phyloP scores from a whole-genome alignment of 2,113 vertebrate genomes.

The Capreolus pygargus region DNA sequence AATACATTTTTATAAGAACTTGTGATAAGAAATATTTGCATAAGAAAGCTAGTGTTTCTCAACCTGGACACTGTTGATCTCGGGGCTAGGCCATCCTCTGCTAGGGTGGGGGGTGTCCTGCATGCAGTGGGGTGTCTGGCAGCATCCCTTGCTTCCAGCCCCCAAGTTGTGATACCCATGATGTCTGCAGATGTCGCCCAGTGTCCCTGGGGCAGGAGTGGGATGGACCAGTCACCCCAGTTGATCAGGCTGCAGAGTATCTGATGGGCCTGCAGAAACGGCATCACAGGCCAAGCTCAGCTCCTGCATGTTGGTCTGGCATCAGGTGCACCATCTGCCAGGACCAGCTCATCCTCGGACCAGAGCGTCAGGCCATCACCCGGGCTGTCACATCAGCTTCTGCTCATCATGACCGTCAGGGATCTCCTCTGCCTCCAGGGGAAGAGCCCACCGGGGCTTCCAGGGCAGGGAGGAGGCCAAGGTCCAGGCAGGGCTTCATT shows the following conservation, averaged over 20 bases:
- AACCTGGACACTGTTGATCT: rapidly evolving
- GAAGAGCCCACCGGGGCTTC: rapidly evolving
- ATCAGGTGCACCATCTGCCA: rapidly evolving
- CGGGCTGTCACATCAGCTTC: rapidly evolving
- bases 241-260: background rate
- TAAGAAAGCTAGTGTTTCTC: background rate
- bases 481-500: background rate
- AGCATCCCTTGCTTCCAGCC: background rate
- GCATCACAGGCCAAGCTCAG: background rate
- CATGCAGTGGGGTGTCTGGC: background rate
- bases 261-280: too few relatives aligned
- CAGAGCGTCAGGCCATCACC: rapidly evolving
- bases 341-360: rapidly evolving
- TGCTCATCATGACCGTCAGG: rapidly evolving
- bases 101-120: background rate
- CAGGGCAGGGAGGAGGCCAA: rapidly evolving
- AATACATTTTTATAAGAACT: rapidly evolving
- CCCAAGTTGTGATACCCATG: background rate
- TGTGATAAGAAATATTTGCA: rapidly evolving
- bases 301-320: rapidly evolving
- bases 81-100: rapidly evolving
- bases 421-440: rapidly evolving
- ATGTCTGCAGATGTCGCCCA: background rate
- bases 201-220: background rate
- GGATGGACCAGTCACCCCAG: rapidly evolving